Percentiles rank a stretch among this genome's conserved stretches.
Evolutionary conservation across 2,888 invertebrate species (phyloP).

Genomic region (Ommatoiulus sabulosus): DNA sequence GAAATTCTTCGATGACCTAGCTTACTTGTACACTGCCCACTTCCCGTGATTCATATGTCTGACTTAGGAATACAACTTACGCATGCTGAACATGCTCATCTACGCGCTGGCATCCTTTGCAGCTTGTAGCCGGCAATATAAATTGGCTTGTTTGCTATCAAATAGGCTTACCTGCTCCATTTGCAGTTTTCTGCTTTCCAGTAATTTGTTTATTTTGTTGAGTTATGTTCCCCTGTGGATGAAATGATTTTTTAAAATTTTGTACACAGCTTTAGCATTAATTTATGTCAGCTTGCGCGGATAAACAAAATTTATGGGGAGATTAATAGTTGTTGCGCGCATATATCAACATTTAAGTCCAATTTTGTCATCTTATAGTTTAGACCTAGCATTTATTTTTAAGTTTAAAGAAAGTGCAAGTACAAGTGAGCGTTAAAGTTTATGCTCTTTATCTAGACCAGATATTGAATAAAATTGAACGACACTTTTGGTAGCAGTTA

Average conservation of each 20-base stretch:
- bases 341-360: conserved; percentile 15
- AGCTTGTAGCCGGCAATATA: neutral
- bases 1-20: too few relatives aligned
- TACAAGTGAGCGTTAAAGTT: neutral
- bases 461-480: too few relatives aligned
- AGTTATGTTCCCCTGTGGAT: conserved; percentile 18
- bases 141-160: neutral
- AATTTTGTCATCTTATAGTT: neutral
- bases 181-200: neutral
- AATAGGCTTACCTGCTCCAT: neutral
- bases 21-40: neutral
- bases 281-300: neutral
- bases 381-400: neutral
- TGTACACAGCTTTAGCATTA: conserved; percentile 28
- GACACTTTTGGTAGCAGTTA: too few relatives aligned
- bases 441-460: too few relatives aligned
- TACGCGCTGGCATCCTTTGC: neutral
- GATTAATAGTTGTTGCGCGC: neutral
- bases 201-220: conserved; percentile 31
- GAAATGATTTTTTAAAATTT: conserved; percentile 37
- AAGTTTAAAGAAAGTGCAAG: neutral
- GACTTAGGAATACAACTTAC: neutral
- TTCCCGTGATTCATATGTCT: neutral
- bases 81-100: neutral
- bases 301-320: neutral